phyloP scores from a whole-genome alignment of 2,113 vertebrate species.

The Rhynchomys soricoides region DNA sequence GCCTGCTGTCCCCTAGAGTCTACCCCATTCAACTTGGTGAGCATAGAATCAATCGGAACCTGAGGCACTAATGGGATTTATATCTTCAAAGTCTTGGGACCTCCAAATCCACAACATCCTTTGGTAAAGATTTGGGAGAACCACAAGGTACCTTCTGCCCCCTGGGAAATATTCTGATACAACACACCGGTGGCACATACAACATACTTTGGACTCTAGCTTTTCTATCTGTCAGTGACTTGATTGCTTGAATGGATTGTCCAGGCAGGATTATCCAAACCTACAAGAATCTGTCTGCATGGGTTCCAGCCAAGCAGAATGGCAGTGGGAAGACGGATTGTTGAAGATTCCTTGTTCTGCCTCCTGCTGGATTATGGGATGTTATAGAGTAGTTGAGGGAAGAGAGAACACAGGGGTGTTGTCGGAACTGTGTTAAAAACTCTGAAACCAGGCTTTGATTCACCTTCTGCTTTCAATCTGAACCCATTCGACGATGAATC shows the following conservation, averaged over 20 bases:
- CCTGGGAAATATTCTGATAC: not conserved
- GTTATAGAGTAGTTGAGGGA: not conserved
- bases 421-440: not conserved
- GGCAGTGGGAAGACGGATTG: not conserved
- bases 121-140: not conserved
- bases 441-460: not conserved
- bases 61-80: too few relatives aligned
- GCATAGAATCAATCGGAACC: not conserved
- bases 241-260: not conserved
- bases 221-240: not conserved
- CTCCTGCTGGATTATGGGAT: not conserved
- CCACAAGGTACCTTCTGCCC: not conserved
- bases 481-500: not conserved
- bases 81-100: not conserved
- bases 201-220: not conserved
- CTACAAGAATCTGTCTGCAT: not conserved
- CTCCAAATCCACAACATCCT: not conserved
- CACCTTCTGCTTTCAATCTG: not conserved
- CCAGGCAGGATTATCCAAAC: not conserved
- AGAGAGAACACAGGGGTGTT: not conserved
- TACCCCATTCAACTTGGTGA: not conserved
- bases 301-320: not conserved
- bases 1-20: not conserved
- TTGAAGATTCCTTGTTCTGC: not conserved
- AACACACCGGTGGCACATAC: not conserved